These are phyloP conservation scores for Petaurus breviceps DNA, from an alignment of 2,113 vertebrate species.

Conservation along the genomic window DNA sequence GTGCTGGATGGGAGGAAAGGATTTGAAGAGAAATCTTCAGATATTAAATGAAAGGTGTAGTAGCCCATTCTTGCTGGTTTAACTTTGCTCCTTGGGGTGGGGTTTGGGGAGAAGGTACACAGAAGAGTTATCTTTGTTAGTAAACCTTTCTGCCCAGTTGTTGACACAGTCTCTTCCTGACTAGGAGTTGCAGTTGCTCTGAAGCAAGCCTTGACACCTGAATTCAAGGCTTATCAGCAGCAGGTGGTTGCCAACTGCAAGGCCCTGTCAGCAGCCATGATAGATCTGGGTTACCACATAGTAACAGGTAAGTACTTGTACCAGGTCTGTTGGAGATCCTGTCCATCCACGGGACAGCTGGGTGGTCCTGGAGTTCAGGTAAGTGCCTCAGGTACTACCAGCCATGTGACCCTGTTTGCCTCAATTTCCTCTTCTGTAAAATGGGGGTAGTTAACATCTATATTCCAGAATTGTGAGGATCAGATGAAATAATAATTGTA, in stretches of 20 bases:
- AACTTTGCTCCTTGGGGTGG: background rate
- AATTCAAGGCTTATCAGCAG: slow-evolving; percentile 93
- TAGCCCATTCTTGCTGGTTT: background rate
- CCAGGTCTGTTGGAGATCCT: background rate
- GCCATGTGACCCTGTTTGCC: background rate
- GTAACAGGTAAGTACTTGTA: slow-evolving; percentile 88
- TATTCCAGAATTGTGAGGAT: background rate
- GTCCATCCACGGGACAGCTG: background rate
- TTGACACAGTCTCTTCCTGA: background rate
- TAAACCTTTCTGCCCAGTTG: background rate
- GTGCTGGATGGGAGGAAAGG: background rate
- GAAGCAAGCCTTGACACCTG: slow-evolving; percentile 92
- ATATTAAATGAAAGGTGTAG: background rate
- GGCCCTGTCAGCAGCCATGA: slow-evolving; percentile 83
- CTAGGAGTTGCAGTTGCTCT: slow-evolving; percentile 94
- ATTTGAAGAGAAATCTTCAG: background rate
- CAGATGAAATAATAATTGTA: background rate
- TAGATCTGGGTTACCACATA: slow-evolving; percentile 90
- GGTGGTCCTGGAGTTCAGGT: background rate
- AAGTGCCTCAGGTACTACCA: background rate
- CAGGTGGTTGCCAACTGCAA: slow-evolving; percentile 94
- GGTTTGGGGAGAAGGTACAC: background rate
- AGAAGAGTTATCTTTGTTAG: background rate
- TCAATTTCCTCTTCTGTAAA: too few relatives aligned
- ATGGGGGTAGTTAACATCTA: too few relatives aligned